phyloP scores from a whole-genome alignment of 2,113 vertebrate genomes.

The pig (Sus scrofa) region DNA sequence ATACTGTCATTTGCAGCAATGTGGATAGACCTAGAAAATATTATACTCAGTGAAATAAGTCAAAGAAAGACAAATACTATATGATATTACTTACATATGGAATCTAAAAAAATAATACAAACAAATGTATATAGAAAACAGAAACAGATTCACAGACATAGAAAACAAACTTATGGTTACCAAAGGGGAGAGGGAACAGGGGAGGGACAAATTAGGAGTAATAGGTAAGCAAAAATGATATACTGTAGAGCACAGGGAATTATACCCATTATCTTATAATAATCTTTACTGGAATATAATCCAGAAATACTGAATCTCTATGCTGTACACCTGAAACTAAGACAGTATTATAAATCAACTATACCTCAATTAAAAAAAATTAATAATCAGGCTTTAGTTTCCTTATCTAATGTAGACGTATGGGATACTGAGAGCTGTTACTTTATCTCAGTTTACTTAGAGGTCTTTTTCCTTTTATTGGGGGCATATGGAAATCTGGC shows the following conservation, averaged over 20 bases:
- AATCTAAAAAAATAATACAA: too few species aligned
- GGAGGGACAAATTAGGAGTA: background rate
- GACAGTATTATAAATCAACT: background rate
- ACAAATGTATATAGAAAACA: too few species aligned
- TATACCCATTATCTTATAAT: background rate
- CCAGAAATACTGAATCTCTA: background rate
- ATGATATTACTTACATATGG: background rate
- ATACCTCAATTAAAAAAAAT: background rate
- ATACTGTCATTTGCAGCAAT: background rate
- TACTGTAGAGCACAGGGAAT: background rate
- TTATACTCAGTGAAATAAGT: background rate
- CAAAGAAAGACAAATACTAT: background rate
- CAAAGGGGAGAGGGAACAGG: background rate
- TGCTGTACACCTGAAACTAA: background rate
- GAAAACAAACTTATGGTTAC: background rate
- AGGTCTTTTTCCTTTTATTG: background rate
- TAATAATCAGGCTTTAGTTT: conserved; percentile 4
- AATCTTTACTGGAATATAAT: background rate
- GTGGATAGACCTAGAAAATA: too few species aligned
- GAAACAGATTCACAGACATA: background rate
- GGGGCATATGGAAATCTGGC: background rate
- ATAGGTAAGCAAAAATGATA: background rate
- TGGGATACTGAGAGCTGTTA: background rate
- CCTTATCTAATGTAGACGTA: background rate
- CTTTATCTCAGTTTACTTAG: background rate